Conservation (phyloP, 2,113 vertebrate species). For the Semnopithecus entellus region DNA sequence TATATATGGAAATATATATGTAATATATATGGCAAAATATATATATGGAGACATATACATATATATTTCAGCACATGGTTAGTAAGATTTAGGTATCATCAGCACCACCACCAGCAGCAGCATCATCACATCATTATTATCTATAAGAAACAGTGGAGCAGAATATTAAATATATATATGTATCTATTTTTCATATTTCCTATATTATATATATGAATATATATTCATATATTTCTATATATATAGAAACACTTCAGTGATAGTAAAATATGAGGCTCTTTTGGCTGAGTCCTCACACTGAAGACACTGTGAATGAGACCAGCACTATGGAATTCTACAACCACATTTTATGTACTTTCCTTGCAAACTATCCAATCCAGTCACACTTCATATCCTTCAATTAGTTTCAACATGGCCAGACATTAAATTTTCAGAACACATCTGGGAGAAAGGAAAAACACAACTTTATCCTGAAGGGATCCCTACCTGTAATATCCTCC, state of each 20-base stretch:
- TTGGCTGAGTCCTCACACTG: background rate
- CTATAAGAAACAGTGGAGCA: background rate
- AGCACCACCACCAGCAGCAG: background rate
- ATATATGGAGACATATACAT: no score
- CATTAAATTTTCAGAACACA: background rate
- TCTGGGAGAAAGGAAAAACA: background rate
- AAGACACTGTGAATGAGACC: background rate
- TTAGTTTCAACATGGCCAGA: background rate
- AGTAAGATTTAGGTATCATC: background rate
- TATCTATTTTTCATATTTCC: background rate
- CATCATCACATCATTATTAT: background rate
- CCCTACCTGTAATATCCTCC: background rate
- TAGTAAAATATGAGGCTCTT: background rate
- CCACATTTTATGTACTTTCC: background rate
- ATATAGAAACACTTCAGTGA: background rate
- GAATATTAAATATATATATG: background rate
- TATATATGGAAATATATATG: no score
- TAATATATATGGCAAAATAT: no score
- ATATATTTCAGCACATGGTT: background rate
- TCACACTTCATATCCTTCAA: rapidly evolving
- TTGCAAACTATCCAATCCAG: background rate
- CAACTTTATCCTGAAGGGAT: rapidly evolving
- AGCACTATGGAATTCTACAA: background rate
- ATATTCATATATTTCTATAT: no score
- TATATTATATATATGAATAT: no score